Evolutionary conservation across 2,888 invertebrate genomes (phyloP).

Genomic region (Willowsia nigromaculata): DNA sequence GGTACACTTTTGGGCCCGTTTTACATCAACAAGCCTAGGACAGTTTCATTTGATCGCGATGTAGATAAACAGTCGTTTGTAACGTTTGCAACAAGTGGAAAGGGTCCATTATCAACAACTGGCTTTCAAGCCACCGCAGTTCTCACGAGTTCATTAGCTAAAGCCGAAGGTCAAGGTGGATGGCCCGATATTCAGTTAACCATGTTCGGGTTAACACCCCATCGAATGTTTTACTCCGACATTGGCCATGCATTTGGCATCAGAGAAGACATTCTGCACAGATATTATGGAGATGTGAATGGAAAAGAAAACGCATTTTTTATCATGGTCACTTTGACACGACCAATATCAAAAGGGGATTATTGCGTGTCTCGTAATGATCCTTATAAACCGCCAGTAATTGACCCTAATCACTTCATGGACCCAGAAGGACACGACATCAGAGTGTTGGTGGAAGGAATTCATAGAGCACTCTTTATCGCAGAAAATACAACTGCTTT

Average conservation of each 20-base stretch:
- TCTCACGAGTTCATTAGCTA: constrained; percentile 52
- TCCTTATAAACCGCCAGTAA: constrained; percentile 54
- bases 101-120: constrained; percentile 63
- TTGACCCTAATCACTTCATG: constrained; percentile 63
- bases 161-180: constrained; percentile 57
- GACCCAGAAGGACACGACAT: constrained; percentile 60
- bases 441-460: constrained; percentile 66
- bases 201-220: constrained; percentile 66
- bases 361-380: constrained; percentile 33
- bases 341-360: constrained; percentile 68
- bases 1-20: constrained; percentile 67
- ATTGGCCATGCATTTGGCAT: constrained; percentile 69
- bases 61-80: constrained; percentile 66
- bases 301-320: constrained; percentile 68
- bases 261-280: constrained; percentile 44
- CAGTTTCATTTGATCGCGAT: constrained; percentile 67
- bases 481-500: constrained; percentile 71
- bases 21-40: constrained; percentile 64
- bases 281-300: constrained; percentile 45
- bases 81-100: constrained; percentile 48
- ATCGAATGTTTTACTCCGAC: constrained; percentile 66
- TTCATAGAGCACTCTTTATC: constrained; percentile 56
- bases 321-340: constrained; percentile 60
- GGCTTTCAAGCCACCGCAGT: constrained; percentile 69
- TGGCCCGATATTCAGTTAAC: constrained; percentile 72